Evolutionary conservation across 2,888 invertebrate species (phyloP).

Genomic region (Drosophila multiciliata): DNA sequence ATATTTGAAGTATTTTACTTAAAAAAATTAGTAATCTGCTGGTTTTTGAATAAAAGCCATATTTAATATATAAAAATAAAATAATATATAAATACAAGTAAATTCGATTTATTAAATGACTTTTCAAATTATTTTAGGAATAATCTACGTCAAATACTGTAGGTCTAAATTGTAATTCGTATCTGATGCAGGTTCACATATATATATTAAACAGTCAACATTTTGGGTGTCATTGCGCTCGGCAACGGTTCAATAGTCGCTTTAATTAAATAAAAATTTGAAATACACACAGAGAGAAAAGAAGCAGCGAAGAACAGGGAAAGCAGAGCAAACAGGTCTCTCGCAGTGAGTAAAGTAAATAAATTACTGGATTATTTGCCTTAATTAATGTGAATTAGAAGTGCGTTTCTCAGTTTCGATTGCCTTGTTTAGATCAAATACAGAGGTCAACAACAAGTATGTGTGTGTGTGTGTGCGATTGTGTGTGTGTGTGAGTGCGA

Average conservation of each 20-base stretch:
- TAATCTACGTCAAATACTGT: not conserved
- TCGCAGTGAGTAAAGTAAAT: constrained; percentile 26
- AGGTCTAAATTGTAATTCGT: not conserved
- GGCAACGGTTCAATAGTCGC: constrained; percentile 26
- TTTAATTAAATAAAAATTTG: constrained; percentile 51
- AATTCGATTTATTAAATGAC: not conserved
- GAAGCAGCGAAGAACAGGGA: not conserved
- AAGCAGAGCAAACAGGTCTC: constrained; percentile 5
- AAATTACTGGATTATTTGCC: constrained; percentile 52
- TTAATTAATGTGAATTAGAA: constrained; percentile 52
- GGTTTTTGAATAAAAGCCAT: no score
- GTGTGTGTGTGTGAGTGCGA: not conserved
- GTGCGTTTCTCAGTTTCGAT: constrained; percentile 17
- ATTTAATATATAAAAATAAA: no score
- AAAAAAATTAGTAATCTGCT: not conserved
- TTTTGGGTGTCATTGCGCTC: constrained; percentile 28
- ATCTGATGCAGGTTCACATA: constrained; percentile 13
- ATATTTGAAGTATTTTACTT: not conserved
- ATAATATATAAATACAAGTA: no score
- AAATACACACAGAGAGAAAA: constrained; percentile 1
- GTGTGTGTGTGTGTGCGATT: not conserved
- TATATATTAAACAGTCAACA: constrained; percentile 15
- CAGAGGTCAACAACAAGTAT: not conserved
- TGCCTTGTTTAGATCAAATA: constrained; percentile 11
- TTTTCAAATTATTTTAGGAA: not conserved